A percentile compares a stretch with the other conserved stretches of the same genome.
Conservation (phyloP, 2,888 invertebrate species). For the Phania funesta region DNA sequence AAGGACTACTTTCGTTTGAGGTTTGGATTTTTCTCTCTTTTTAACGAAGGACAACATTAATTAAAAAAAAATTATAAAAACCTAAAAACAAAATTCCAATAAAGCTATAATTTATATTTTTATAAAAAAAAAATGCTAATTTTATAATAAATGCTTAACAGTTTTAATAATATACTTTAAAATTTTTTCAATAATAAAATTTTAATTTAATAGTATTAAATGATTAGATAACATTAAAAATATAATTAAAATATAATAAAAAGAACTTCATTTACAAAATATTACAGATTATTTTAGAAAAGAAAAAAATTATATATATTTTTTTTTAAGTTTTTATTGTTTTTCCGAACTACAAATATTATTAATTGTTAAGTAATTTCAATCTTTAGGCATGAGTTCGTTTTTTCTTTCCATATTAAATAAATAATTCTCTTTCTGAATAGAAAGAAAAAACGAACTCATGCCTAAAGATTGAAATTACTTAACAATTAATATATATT, state of each 20-base stretch:
- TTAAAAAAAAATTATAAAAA: slow-evolving; percentile 47
- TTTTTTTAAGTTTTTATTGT: no score
- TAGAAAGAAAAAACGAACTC: no score
- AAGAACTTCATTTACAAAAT: slow-evolving; percentile 65
- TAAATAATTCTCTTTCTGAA: no score
- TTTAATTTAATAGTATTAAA: slow-evolving; percentile 49
- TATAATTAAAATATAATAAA: slow-evolving; percentile 61
- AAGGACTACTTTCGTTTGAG: slow-evolving; percentile 55
- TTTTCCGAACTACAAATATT: no score
- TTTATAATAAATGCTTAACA: slow-evolving; percentile 43
- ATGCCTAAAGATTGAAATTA: no score
- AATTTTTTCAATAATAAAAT: slow-evolving; percentile 30
- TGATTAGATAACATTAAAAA: slow-evolving; percentile 65
- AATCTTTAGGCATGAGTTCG: no score
- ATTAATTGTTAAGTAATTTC: no score
- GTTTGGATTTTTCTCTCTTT: slow-evolving; percentile 22
- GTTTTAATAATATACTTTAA: slow-evolving; percentile 22
- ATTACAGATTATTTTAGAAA: slow-evolving; percentile 55
- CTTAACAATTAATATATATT: no score
- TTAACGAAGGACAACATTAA: slow-evolving; percentile 46
- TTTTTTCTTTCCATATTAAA: no score
- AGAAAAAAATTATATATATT: slow-evolving; percentile 53
- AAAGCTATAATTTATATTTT: slow-evolving; percentile 64
- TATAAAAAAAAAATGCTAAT: slow-evolving; percentile 28
- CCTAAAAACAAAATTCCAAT: slow-evolving; percentile 60